Percentiles rank a stretch among this genome's conserved stretches.
phyloP scores from a whole-genome alignment of 1,140 invertebrate genomes.

The Chrysomallon squamiferum region DNA sequence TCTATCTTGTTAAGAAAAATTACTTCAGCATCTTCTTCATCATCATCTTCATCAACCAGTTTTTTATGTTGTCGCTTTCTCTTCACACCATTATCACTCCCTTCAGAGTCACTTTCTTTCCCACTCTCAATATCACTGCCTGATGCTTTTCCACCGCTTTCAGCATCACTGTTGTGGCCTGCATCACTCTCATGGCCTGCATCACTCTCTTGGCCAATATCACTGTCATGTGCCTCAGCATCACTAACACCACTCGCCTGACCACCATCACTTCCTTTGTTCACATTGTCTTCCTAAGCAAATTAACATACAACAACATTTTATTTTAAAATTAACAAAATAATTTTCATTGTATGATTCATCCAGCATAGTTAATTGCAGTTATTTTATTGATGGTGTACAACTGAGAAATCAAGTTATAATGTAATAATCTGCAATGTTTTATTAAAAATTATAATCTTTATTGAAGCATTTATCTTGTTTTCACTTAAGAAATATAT shows the following conservation, averaged over 20 bases:
- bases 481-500: too few relatives aligned
- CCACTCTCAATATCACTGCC: constrained; percentile 18
- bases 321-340: background rate
- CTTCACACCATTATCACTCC: constrained; percentile 19
- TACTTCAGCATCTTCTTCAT: constrained; percentile 58
- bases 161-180: background rate
- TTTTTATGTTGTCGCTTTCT: constrained; percentile 30
- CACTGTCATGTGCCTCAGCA: constrained; percentile 20
- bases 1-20: too few relatives aligned
- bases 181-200: constrained; percentile 19
- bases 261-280: background rate
- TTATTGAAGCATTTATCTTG: too few relatives aligned
- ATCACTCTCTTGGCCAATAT: constrained; percentile 19
- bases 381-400: too few relatives aligned
- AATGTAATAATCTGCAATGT: too few relatives aligned
- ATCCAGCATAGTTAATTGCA: too few relatives aligned
- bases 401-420: too few relatives aligned
- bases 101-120: constrained; percentile 30
- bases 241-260: background rate
- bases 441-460: too few relatives aligned
- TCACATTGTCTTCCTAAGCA: background rate
- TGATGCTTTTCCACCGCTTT: constrained; percentile 14
- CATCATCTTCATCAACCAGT: constrained; percentile 63
- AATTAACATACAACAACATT: background rate
- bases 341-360: background rate